Evolutionary conservation across 2,888 invertebrate species (phyloP).

Genomic region (Pristionchus maxplancki): DNA sequence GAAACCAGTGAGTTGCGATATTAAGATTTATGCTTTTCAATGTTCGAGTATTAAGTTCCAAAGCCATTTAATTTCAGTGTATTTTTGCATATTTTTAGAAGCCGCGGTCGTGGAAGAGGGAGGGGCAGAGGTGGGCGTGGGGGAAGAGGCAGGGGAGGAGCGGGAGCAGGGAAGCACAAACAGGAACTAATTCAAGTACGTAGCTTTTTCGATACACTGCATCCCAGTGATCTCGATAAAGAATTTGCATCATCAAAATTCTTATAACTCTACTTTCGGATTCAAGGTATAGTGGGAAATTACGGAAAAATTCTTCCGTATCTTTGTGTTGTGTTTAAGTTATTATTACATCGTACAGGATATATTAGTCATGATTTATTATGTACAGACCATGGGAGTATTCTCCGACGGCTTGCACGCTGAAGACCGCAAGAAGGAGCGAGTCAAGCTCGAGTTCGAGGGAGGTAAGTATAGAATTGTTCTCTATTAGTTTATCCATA

Average conservation of each 20-base stretch:
- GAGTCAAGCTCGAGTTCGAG: conserved; percentile 31
- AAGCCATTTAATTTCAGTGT: too few relatives aligned
- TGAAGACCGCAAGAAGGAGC: conserved; percentile 45
- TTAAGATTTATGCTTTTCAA: background rate
- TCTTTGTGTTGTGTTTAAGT: too few relatives aligned
- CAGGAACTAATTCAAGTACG: conserved; percentile 61
- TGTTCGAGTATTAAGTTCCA: too few relatives aligned
- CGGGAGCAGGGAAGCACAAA: conserved; percentile 37
- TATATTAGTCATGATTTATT: background rate
- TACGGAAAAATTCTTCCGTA: too few relatives aligned
- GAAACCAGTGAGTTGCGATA: background rate
- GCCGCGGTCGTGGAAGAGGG: conserved; percentile 52
- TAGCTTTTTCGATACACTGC: background rate
- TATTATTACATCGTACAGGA: too few relatives aligned
- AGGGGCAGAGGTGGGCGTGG: conserved; percentile 52
- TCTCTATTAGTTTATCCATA: background rate
- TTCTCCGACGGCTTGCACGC: conserved; percentile 52
- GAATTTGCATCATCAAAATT: too few relatives aligned
- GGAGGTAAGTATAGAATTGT: background rate
- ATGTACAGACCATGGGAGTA: conserved; percentile 48
- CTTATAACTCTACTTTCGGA: too few relatives aligned
- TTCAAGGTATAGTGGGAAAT: too few relatives aligned
- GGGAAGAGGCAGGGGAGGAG: conserved; percentile 53
- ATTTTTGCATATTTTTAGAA: too few relatives aligned
- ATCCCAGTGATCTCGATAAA: background rate